phyloP scores from a whole-genome alignment of 2,888 invertebrate genomes.

The Drosophila ezoana region DNA sequence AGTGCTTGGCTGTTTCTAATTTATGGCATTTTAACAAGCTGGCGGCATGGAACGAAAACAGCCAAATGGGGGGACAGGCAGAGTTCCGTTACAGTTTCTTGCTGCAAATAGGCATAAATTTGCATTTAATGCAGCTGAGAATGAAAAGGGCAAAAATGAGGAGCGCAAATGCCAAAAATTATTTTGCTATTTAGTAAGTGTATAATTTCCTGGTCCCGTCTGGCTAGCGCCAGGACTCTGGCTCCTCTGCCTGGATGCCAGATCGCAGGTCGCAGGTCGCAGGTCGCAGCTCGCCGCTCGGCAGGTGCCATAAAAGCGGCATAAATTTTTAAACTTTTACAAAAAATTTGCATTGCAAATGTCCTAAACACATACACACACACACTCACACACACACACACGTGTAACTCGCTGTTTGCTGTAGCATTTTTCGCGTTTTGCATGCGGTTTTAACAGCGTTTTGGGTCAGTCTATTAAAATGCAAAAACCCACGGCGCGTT shows the following conservation, averaged over 20 bases:
- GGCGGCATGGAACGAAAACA: conserved; percentile 30
- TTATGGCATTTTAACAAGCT: conserved; percentile 77
- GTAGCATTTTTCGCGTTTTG: conserved; percentile 71
- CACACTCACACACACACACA: conserved; percentile 15
- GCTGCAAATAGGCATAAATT: conserved; percentile 77
- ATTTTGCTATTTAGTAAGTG: conserved; percentile 80
- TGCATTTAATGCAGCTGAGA: conserved; percentile 74
- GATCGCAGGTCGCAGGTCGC: conserved; percentile 16
- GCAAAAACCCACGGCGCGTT: conserved; percentile 57
- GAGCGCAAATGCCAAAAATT: conserved; percentile 74
- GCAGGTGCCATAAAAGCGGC: conserved; percentile 79
- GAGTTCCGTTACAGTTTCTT: conserved; percentile 78
- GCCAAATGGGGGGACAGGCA: conserved; percentile 28
- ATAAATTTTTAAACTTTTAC: conserved; percentile 76
- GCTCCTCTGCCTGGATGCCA: conserved; percentile 13
- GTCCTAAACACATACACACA: conserved; percentile 27
- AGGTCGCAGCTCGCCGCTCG: conserved; percentile 29
- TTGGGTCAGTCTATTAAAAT: conserved; percentile 82
- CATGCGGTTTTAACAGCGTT: conserved; percentile 71
- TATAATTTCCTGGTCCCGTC: conserved; percentile 69
- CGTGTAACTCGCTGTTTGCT: conserved; percentile 9
- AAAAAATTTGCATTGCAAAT: conserved; percentile 79
- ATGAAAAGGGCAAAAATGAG: conserved; percentile 45
- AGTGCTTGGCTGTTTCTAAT: conserved; percentile 51
- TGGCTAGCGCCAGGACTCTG: conserved; percentile 8